These are phyloP conservation scores for Colletes collaris DNA, from an alignment of 2,888 invertebrate genomes.

Conservation along the genomic window DNA sequence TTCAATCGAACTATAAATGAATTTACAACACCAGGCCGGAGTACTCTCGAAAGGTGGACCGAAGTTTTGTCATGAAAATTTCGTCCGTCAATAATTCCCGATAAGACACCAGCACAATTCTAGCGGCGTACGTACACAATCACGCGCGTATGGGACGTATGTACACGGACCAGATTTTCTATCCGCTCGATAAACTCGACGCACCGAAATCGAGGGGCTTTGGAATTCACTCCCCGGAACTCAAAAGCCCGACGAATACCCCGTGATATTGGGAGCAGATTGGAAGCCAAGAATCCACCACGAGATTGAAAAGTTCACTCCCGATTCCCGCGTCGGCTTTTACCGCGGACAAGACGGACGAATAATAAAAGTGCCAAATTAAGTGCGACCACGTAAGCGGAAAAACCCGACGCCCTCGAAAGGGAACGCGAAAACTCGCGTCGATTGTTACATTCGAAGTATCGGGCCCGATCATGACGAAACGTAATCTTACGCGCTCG, in stretches of 20 bases:
- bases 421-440: neutral
- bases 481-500: neutral
- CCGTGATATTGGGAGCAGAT: conserved; percentile 71
- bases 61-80: conserved; percentile 46
- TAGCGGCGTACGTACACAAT: neutral
- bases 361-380: conserved; percentile 58
- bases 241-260: conserved; percentile 66
- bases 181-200: conserved; percentile 69
- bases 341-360: conserved; percentile 51
- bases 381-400: conserved; percentile 51
- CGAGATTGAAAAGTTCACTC: conserved; percentile 71
- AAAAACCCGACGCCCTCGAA: conserved; percentile 32
- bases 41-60: neutral
- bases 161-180: conserved; percentile 52
- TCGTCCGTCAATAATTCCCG: conserved; percentile 29
- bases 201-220: conserved; percentile 61
- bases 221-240: conserved; percentile 62
- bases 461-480: neutral
- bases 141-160: conserved; percentile 33
- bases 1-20: conserved; percentile 24
- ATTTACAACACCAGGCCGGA: conserved; percentile 23
- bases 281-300: conserved; percentile 69
- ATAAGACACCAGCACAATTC: conserved; percentile 14
- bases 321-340: conserved; percentile 45
- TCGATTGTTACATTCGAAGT: conserved; percentile 15